These are phyloP conservation scores for Tuberolachnus salignus DNA, from an alignment of 2,888 invertebrate species.

Conservation along the genomic window DNA sequence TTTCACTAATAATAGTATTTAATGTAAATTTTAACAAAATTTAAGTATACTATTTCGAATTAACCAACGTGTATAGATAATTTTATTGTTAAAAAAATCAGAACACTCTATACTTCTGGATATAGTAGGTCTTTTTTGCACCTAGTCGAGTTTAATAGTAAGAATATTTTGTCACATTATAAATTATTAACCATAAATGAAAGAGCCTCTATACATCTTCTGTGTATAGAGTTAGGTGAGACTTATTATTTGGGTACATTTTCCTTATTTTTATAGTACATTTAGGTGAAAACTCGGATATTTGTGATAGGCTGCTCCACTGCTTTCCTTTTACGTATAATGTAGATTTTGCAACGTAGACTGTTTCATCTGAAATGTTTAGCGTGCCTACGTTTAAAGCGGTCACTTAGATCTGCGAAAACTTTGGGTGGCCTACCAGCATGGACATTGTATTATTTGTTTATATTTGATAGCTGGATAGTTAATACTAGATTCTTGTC, in stretches of 20 bases:
- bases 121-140: background rate
- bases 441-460: too few relatives aligned
- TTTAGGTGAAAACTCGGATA: background rate
- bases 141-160: background rate
- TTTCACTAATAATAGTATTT: too few relatives aligned
- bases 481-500: too few relatives aligned
- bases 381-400: background rate
- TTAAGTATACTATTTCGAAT: too few relatives aligned
- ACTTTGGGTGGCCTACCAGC: too few relatives aligned
- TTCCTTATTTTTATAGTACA: background rate
- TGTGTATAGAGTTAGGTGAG: background rate
- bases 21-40: too few relatives aligned
- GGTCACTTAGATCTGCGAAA: background rate
- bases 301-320: background rate
- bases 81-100: too few relatives aligned
- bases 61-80: too few relatives aligned
- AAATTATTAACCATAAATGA: background rate
- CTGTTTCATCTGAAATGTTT: background rate
- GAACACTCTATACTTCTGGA: too few relatives aligned
- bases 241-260: background rate
- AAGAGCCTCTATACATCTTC: constrained; percentile 11
- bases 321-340: constrained; percentile 18
- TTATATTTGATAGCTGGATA: too few relatives aligned
- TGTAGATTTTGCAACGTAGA: constrained; percentile 4
- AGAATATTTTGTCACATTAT: background rate